Conservation (phyloP, 2,888 invertebrate genomes). For the Neoaliturus tenellus region DNA sequence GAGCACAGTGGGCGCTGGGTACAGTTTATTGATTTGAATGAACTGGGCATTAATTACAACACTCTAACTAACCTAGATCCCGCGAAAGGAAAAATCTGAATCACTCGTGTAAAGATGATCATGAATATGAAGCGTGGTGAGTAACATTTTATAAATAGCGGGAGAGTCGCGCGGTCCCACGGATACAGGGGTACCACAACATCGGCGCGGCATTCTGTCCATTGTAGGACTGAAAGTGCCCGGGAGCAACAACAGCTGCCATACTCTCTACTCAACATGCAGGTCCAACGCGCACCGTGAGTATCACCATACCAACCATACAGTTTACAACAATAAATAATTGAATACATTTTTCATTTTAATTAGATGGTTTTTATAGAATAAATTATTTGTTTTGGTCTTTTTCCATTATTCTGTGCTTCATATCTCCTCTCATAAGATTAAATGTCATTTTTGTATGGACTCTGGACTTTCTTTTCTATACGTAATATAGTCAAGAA, state of each 20-base stretch:
- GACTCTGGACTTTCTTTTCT: too few relatives aligned
- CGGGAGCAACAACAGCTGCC: background rate
- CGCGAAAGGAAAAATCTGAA: too few relatives aligned
- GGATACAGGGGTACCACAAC: background rate
- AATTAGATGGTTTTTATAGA: too few relatives aligned
- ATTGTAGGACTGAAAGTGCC: constrained; percentile 28
- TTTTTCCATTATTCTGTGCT: too few relatives aligned
- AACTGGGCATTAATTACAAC: too few relatives aligned
- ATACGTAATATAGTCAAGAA: too few relatives aligned
- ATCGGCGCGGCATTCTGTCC: background rate
- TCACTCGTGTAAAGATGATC: background rate
- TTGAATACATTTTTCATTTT: too few relatives aligned
- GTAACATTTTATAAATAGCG: constrained; percentile 48
- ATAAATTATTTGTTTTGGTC: too few relatives aligned
- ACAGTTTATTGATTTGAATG: too few relatives aligned
- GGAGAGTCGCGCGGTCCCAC: constrained; percentile 1
- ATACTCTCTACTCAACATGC: background rate
- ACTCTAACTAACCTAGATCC: too few relatives aligned
- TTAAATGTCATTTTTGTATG: background rate
- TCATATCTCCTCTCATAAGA: too few relatives aligned
- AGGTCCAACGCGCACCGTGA: constrained; percentile 43
- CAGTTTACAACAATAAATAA: background rate
- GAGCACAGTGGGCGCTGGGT: too few relatives aligned
- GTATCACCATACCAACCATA: background rate
- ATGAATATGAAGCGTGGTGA: constrained; percentile 1